phyloP scores from a whole-genome alignment of 2,113 vertebrate genomes.

The Ornithorhynchus anatinus region DNA sequence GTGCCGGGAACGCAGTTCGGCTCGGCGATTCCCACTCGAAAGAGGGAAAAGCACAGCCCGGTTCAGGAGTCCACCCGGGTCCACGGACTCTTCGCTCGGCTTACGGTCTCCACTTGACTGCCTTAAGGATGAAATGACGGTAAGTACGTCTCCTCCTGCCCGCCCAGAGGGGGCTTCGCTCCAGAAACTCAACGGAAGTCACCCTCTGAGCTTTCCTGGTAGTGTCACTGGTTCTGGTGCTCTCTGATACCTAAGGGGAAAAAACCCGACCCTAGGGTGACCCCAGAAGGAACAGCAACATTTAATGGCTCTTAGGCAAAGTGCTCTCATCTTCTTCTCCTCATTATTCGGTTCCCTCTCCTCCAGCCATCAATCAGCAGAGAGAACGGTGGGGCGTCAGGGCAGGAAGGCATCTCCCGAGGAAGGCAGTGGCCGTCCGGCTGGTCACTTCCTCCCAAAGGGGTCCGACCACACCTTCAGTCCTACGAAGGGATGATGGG shows the following conservation, averaged over 20 bases:
- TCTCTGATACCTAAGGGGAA: conserved; percentile 4
- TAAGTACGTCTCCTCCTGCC: neutral
- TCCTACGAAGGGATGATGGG: conserved; percentile 64
- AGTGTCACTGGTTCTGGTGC: neutral
- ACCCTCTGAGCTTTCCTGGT: conserved; percentile 3
- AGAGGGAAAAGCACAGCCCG: neutral
- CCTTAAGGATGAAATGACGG: neutral
- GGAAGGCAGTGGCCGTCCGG: neutral
- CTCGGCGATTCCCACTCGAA: neutral
- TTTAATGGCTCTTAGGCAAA: neutral
- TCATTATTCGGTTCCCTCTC: conserved; percentile 14
- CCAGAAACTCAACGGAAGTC: neutral
- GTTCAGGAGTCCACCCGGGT: neutral
- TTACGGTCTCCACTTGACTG: neutral
- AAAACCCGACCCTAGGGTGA: neutral
- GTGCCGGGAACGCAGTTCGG: neutral
- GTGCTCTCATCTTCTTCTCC: neutral
- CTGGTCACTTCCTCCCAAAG: conserved; percentile 75
- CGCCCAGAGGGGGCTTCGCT: neutral
- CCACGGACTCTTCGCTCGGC: neutral
- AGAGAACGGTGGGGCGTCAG: neutral
- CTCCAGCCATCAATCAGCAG: neutral
- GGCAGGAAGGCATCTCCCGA: too few species aligned
- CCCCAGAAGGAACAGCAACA: too few species aligned
- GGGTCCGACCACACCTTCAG: conserved; percentile 83